These are phyloP conservation scores for Phyllostomus hastatus DNA, from an alignment of 2,113 vertebrate species.

Conservation along the genomic window DNA sequence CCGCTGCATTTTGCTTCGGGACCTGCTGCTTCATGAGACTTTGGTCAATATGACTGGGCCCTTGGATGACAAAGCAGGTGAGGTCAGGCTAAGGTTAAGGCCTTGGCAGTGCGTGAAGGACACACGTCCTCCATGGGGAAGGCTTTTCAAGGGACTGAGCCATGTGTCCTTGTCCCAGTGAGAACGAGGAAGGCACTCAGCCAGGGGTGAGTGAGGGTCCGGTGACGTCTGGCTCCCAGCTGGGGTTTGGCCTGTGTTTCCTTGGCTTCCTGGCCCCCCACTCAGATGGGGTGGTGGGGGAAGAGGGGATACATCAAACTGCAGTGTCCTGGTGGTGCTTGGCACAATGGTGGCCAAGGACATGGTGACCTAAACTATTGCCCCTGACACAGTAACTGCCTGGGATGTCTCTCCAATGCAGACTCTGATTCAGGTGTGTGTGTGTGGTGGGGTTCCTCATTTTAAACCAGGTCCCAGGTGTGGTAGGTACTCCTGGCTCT, in stretches of 20 bases:
- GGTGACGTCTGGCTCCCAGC: neutral
- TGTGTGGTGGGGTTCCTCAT: neutral
- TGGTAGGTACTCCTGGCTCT: fast-evolving
- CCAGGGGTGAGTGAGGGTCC: neutral
- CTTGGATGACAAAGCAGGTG: neutral
- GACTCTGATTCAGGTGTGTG: neutral
- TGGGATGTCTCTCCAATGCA: neutral
- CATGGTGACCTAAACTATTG: fast-evolving
- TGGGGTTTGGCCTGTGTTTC: neutral
- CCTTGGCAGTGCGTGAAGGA: neutral
- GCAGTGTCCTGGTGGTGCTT: fast-evolving
- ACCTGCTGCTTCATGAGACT: too few relatives aligned
- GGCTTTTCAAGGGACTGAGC: neutral
- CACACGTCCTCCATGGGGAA: fast-evolving
- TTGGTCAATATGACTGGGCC: neutral
- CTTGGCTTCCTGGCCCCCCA: neutral
- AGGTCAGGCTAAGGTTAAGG: neutral
- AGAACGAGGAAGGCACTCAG: neutral
- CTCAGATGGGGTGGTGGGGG: neutral
- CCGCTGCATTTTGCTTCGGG: neutral
- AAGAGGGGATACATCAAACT: too few relatives aligned
- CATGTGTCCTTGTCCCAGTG: neutral
- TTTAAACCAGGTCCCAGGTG: neutral
- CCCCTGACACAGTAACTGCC: neutral
- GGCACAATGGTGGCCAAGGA: fast-evolving